Evolutionary conservation across 2,797 vertebrate genomes (phyloP).

Genomic region (Limosa lapponica): DNA sequence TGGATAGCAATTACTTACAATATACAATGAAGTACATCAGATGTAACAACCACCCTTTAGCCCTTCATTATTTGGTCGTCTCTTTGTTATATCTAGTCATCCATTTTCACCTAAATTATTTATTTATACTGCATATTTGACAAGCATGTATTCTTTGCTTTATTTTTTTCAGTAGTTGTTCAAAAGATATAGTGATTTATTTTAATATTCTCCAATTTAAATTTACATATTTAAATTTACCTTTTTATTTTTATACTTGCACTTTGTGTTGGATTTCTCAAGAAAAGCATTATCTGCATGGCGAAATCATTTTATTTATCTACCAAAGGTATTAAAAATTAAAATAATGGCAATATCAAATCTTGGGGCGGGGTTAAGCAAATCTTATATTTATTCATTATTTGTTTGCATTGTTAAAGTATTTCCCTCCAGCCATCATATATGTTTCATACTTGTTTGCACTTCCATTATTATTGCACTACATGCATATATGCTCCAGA

Average conservation of each 20-base stretch:
- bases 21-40: constrained; percentile 78
- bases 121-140: constrained; percentile 78
- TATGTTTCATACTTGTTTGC: background rate
- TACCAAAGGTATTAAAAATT: background rate
- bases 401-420: background rate
- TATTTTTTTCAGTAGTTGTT: constrained; percentile 69
- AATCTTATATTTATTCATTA: background rate
- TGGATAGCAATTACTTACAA: constrained; percentile 79
- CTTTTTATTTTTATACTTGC: constrained; percentile 39
- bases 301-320: background rate
- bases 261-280: constrained; percentile 17
- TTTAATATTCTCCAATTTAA: constrained; percentile 43
- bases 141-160: constrained; percentile 74
- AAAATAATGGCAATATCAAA: background rate
- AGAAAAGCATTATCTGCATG: background rate
- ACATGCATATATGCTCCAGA: background rate
- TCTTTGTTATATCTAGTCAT: constrained; percentile 69
- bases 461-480: background rate
- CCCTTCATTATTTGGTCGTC: constrained; percentile 77
- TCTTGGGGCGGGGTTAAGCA: background rate
- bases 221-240: constrained; percentile 25
- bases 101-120: constrained; percentile 74
- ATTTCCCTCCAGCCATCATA: background rate
- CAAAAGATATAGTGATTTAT: constrained; percentile 37
- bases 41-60: constrained; percentile 80